Conservation (phyloP, 1,140 invertebrate species). For the Cylas formicarius region DNA sequence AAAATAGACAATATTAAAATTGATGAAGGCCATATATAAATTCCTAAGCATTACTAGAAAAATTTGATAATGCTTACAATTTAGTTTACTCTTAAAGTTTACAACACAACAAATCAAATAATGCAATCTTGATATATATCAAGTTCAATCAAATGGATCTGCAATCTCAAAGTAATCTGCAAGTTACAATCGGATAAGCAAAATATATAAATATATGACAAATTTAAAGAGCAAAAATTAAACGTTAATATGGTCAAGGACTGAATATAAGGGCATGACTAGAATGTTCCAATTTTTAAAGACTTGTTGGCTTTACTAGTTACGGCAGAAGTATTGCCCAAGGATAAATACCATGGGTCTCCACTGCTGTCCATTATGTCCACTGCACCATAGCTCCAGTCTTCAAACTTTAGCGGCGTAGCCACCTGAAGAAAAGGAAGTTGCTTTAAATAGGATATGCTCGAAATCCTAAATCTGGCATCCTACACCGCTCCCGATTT, state of each 20-base stretch:
- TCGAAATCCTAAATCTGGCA: conserved; percentile 38
- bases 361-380: no score
- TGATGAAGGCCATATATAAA: conserved; percentile 21
- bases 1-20: conserved; percentile 26
- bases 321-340: conserved; percentile 50
- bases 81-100: conserved; percentile 18
- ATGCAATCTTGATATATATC: conserved; percentile 24
- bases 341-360: conserved; percentile 59
- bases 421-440: conserved; percentile 44
- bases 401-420: conserved; percentile 35
- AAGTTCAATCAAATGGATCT: conserved; percentile 39
- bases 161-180: conserved; percentile 41
- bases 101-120: conserved; percentile 19
- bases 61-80: conserved; percentile 31
- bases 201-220: conserved; percentile 15
- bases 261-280: conserved; percentile 1
- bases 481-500: conserved; percentile 35
- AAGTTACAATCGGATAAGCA: conserved; percentile 31
- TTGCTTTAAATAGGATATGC: conserved; percentile 41
- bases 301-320: conserved; percentile 32
- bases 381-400: no score
- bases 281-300: conserved; percentile 48
- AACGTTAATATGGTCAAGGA: conserved; percentile 3
- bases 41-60: conserved; percentile 30
- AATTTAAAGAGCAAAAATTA: conserved; percentile 10